Conservation (phyloP, 2,797 vertebrate genomes). For the Poeciliopsis presidionis region DNA sequence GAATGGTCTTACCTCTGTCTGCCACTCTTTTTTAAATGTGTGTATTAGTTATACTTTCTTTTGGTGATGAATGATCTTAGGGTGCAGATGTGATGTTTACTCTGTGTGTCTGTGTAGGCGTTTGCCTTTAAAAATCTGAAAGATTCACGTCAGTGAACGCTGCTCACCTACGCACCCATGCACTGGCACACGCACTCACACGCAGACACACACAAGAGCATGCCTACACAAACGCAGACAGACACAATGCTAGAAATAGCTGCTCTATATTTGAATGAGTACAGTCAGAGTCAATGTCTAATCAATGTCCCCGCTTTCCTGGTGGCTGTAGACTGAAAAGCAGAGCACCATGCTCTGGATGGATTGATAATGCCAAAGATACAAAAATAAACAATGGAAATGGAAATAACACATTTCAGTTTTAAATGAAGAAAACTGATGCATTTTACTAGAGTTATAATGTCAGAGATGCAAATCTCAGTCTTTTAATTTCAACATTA, state of each 20-base stretch:
- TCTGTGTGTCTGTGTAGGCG: constrained; percentile 37
- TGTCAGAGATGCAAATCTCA: background rate
- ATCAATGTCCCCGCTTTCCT: constrained; percentile 65
- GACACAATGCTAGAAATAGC: constrained; percentile 65
- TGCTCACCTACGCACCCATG: constrained; percentile 37
- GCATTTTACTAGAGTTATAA: background rate
- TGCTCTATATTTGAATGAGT: constrained; percentile 77
- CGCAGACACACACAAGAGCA: background rate
- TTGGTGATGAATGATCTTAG: constrained; percentile 21
- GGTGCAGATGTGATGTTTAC: constrained; percentile 33
- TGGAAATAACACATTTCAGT: background rate
- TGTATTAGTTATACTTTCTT: constrained; percentile 18
- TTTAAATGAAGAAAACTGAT: background rate
- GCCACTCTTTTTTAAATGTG: background rate
- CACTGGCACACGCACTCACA: constrained; percentile 17
- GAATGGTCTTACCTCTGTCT: background rate
- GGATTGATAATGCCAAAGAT: constrained; percentile 8
- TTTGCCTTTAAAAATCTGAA: constrained; percentile 54
- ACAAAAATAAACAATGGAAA: background rate
- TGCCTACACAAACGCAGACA: constrained; percentile 5
- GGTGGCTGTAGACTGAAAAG: constrained; percentile 39
- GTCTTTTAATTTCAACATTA: background rate
- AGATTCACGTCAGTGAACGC: constrained; percentile 53
- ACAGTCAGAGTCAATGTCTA: constrained; percentile 73
- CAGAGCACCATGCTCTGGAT: constrained; percentile 10